phyloP scores from a whole-genome alignment of 2,888 invertebrate genomes.

The Apodemia mormo region DNA sequence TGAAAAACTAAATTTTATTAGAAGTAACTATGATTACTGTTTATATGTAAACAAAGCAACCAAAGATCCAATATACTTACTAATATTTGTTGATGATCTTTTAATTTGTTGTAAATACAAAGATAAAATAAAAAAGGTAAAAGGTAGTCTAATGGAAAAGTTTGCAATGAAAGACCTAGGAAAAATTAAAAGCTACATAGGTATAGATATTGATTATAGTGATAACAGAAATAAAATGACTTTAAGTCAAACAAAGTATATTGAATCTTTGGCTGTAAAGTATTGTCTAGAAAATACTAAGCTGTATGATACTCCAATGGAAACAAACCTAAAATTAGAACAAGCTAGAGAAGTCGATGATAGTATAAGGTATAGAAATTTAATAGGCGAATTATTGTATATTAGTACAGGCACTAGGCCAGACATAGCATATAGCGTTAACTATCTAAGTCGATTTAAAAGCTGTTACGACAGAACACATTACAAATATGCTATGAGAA shows the following conservation, averaged over 20 bases:
- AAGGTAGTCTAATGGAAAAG: too few relatives aligned
- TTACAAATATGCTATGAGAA: too few relatives aligned
- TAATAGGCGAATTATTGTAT: conserved; percentile 44
- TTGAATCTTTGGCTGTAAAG: too few relatives aligned
- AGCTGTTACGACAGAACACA: conserved; percentile 39
- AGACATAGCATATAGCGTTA: conserved; percentile 46
- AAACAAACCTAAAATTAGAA: conserved; percentile 18
- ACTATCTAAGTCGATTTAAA: conserved; percentile 50
- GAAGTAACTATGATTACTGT: too few relatives aligned
- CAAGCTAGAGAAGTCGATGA: not conserved
- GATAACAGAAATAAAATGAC: conserved; percentile 25
- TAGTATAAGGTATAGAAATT: conserved; percentile 43
- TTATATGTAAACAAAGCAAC: too few relatives aligned
- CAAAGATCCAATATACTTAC: conserved; percentile 32
- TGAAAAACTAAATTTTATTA: conserved; percentile 4
- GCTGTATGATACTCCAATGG: conserved; percentile 19
- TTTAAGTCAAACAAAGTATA: conserved; percentile 6
- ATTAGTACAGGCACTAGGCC: conserved; percentile 47
- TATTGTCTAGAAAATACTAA: too few relatives aligned
- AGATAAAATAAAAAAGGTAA: too few relatives aligned
- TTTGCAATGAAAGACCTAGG: too few relatives aligned
- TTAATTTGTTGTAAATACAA: too few relatives aligned
- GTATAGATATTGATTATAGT: conserved; percentile 47
- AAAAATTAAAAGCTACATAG: conserved; percentile 45
- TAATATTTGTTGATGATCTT: conserved; percentile 26